Evolutionary conservation across 2,888 invertebrate species (phyloP), one percentile per base, ranked within the genome.

Genomic region (Scrobipalpa atriplicella): DNA sequence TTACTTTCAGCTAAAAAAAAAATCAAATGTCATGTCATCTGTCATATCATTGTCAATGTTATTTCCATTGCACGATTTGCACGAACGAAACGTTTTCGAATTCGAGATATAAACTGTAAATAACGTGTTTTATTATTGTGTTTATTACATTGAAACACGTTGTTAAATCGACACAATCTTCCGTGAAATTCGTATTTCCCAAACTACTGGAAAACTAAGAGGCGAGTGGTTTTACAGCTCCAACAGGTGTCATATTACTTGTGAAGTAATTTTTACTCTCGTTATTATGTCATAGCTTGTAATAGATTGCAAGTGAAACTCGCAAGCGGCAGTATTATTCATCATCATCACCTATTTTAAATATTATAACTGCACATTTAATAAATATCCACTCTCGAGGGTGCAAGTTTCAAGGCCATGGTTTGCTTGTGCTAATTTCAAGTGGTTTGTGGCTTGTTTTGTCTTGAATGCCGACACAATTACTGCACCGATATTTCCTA

Each of bases 221-320:
- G 18, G 52, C 29, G 21, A 56, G 21, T 29, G 29, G 54, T 10
- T 21, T 56, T 21, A 56, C 11, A 56, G 29, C 54, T 29, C 21
- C 21, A 56, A 19, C 54, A 56, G 54, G 86, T 91, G 87, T 91
- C 90, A 84, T 78, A 75, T 90, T 89, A 87, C 90, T 83, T 71
- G 73, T 84, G 84, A 84, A 87, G 86, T 83, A 87, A 87, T 86
- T 86, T 86, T 85, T 83, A 78, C 77, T 79, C 79, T 82, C 73
- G 81, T 72, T 83, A 90, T 91, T 92, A 92, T 92, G 92, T 92
- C 92, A 92, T 92, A 90, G 78, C 87, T 81, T 84, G 67, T 89
- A 88, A 85, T 92, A 92, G 90, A 86, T 76, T 75, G 39, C 66
- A 73, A 72, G 71, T 75, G 71, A 67, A 63, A 64, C 65, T 63